These are phyloP conservation scores for Vireo altiloquus DNA, from an alignment of 2,113 vertebrate genomes.

Conservation along the genomic window DNA sequence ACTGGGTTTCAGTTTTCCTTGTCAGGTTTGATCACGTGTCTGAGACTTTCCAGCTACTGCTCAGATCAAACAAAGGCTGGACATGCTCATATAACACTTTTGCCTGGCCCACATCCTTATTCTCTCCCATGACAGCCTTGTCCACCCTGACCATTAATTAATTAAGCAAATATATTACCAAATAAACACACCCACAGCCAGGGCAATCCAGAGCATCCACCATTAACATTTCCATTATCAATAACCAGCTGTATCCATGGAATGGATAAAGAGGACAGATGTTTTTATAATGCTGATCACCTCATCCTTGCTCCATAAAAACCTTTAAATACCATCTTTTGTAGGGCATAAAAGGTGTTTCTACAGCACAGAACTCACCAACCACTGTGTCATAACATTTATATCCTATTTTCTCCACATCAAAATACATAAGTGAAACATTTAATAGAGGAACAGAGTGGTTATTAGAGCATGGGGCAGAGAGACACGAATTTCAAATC, in stretches of 20 bases:
- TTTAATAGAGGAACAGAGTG: neutral
- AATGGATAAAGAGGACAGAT: neutral
- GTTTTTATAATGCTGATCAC: neutral
- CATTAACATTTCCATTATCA: neutral
- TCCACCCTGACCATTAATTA: neutral
- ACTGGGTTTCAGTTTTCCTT: neutral
- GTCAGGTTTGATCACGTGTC: accelerated
- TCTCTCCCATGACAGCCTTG: neutral
- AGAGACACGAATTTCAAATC: neutral
- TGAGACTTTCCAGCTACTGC: neutral
- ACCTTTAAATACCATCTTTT: neutral
- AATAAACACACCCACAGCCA: neutral
- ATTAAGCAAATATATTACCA: neutral
- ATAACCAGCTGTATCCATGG: neutral
- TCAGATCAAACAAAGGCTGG: neutral
- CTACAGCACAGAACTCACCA: neutral
- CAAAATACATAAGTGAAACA: neutral
- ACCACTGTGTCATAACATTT: neutral
- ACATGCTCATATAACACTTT: neutral
- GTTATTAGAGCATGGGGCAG: neutral
- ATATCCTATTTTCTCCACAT: neutral
- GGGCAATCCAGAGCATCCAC: neutral
- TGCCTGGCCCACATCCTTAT: neutral
- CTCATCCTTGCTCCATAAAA: neutral
- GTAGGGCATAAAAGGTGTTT: neutral